A percentile compares a stretch with the other conserved stretches of the same genome.
These are phyloP conservation scores for Chromobotia macracanthus DNA, from an alignment of 2,797 vertebrate genomes.

Conservation along the genomic window DNA sequence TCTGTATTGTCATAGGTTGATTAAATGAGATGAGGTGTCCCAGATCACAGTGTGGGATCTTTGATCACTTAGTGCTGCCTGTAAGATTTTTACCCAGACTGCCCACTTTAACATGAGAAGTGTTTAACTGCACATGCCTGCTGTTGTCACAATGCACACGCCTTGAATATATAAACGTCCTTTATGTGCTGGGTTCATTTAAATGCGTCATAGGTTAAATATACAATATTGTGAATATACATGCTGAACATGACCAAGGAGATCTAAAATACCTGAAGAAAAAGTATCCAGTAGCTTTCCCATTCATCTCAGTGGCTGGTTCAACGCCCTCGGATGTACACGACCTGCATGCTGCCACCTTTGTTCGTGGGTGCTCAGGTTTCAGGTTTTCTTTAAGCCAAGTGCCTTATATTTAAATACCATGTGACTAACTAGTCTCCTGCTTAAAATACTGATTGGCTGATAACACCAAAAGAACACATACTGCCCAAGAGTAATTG, in stretches of 20 bases:
- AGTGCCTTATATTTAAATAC: background rate
- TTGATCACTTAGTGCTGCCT: constrained; percentile 78
- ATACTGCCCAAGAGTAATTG: background rate
- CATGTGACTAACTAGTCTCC: background rate
- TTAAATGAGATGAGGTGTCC: constrained; percentile 78
- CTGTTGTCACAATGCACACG: constrained; percentile 23
- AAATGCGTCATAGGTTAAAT: background rate
- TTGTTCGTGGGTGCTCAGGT: too few species aligned
- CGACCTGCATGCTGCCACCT: background rate
- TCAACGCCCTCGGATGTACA: background rate
- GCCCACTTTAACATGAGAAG: constrained; percentile 29
- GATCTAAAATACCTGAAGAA: background rate
- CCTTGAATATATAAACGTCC: background rate
- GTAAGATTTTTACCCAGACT: constrained; percentile 32
- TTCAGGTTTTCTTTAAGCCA: background rate
- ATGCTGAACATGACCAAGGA: background rate
- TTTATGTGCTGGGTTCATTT: background rate
- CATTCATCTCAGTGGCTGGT: background rate
- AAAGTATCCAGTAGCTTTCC: background rate
- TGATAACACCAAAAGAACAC: background rate
- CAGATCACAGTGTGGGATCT: constrained; percentile 80
- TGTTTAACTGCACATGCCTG: constrained; percentile 8
- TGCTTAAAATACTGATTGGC: background rate
- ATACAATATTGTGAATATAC: background rate
- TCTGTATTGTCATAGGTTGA: constrained; percentile 73